phyloP scores from a whole-genome alignment of 2,888 invertebrate genomes.

The Drosophila borealis region DNA sequence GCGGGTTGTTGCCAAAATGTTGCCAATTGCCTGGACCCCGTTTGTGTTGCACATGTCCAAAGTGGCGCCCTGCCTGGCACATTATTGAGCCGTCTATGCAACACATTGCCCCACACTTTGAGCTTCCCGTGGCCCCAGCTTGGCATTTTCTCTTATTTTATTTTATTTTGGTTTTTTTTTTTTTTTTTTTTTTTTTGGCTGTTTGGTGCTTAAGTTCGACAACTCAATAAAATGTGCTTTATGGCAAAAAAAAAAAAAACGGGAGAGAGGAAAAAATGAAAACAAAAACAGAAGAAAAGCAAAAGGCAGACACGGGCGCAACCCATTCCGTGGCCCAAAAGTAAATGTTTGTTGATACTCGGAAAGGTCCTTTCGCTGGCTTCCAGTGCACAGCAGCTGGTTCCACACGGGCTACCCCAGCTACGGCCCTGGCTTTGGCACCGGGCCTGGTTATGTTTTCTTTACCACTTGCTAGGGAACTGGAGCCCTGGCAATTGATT shows the following conservation, averaged over 20 bases:
- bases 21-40: slow-evolving; percentile 71
- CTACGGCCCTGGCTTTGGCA: slow-evolving; percentile 13
- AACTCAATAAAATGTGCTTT: slow-evolving; percentile 85
- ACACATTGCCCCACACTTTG: slow-evolving; percentile 72
- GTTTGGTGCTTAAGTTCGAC: slow-evolving; percentile 80
- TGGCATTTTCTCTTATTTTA: slow-evolving; percentile 26
- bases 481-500: slow-evolving; percentile 80
- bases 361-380: slow-evolving; percentile 30
- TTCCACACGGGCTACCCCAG: slow-evolving; percentile 14
- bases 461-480: slow-evolving; percentile 41
- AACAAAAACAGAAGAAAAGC: slow-evolving; percentile 47
- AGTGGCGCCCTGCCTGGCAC: slow-evolving; percentile 52
- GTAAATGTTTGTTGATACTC: slow-evolving; percentile 63
- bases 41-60: slow-evolving; percentile 68
- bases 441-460: slow-evolving; percentile 57
- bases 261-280: slow-evolving; percentile 25
- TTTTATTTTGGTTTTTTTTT: slow-evolving; percentile 24
- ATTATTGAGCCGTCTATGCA: slow-evolving; percentile 79
- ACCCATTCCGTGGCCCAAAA: slow-evolving; percentile 55
- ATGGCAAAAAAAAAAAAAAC: slow-evolving; percentile 67
- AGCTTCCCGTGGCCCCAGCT: slow-evolving; percentile 30
- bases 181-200: slow-evolving; percentile 51
- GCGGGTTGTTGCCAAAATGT: slow-evolving; percentile 63
- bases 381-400: slow-evolving; percentile 40
- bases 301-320: slow-evolving; percentile 65